These are phyloP conservation scores for Musca vetustissima DNA, from an alignment of 1,140 invertebrate genomes.

Conservation along the genomic window DNA sequence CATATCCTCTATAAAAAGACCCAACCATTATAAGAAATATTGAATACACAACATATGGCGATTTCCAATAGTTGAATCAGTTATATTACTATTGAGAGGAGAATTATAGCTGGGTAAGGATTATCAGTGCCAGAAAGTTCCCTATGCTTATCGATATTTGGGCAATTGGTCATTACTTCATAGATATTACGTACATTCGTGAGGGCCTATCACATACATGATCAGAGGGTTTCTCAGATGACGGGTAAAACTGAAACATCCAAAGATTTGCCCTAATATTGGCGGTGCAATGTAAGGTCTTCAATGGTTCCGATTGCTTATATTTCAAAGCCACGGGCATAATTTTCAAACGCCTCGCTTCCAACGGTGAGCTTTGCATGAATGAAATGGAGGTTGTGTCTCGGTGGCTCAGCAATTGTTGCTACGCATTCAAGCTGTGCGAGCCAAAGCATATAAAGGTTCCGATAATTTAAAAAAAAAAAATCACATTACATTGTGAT, in stretches of 20 bases:
- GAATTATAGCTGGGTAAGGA: slow-evolving; percentile 73
- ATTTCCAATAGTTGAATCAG: slow-evolving; percentile 91
- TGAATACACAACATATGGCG: too few species aligned
- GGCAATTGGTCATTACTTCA: slow-evolving; percentile 85
- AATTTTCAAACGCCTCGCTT: slow-evolving; percentile 85
- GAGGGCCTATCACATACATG: slow-evolving; percentile 83
- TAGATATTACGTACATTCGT: slow-evolving; percentile 86
- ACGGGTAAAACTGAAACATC: slow-evolving; percentile 90
- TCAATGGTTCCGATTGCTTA: slow-evolving; percentile 92
- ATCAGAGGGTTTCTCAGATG: slow-evolving; percentile 87
- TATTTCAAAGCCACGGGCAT: slow-evolving; percentile 94
- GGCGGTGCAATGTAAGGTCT: slow-evolving; percentile 90
- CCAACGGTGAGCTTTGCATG: slow-evolving; percentile 91
- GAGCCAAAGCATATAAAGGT: slow-evolving; percentile 84
- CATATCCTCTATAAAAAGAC: too few species aligned
- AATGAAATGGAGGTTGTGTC: slow-evolving; percentile 85
- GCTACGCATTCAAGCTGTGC: slow-evolving; percentile 78
- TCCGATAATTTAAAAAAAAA: too few species aligned
- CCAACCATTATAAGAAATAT: too few species aligned
- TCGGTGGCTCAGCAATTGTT: slow-evolving; percentile 81
- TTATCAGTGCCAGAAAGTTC: slow-evolving; percentile 84
- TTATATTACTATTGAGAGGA: slow-evolving; percentile 90
- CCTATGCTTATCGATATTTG: slow-evolving; percentile 90
- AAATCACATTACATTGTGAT: too few species aligned
- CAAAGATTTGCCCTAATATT: slow-evolving; percentile 86